Evolutionary conservation across 2,797 vertebrate species (phyloP).

Genomic region (Kryptopterus vitreolus): DNA sequence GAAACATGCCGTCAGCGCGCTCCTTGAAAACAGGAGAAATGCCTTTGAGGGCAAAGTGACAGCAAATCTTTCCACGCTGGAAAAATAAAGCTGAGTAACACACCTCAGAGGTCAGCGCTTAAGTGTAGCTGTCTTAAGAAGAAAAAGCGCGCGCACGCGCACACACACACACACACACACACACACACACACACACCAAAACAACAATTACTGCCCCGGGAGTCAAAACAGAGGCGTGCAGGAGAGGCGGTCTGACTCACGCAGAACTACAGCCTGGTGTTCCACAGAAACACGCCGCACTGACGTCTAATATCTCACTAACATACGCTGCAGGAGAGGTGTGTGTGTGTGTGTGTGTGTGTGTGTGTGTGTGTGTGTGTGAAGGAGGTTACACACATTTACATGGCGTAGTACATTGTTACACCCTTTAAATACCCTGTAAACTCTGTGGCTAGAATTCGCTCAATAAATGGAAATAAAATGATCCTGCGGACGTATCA

Average conservation of each 20-base stretch:
- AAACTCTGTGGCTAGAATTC: too few relatives aligned
- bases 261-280: background rate
- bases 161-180: too few relatives aligned
- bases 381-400: too few relatives aligned
- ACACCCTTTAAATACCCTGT: too few relatives aligned
- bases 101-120: background rate
- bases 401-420: too few relatives aligned
- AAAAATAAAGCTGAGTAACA: background rate
- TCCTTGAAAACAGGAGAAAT: background rate
- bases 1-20: background rate
- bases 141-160: too few relatives aligned
- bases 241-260: slow-evolving; percentile 12
- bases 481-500: too few relatives aligned
- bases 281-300: background rate
- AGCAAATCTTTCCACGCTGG: slow-evolving; percentile 1
- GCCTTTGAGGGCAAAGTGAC: background rate
- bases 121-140: background rate
- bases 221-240: slow-evolving; percentile 31
- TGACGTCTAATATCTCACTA: background rate
- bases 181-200: too few relatives aligned
- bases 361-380: too few relatives aligned
- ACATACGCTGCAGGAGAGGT: too few relatives aligned
- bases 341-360: too few relatives aligned
- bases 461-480: too few relatives aligned
- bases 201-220: slow-evolving; percentile 34